phyloP scores from a whole-genome alignment of 2,113 vertebrate genomes.

The Marcusenius ussheri region DNA sequence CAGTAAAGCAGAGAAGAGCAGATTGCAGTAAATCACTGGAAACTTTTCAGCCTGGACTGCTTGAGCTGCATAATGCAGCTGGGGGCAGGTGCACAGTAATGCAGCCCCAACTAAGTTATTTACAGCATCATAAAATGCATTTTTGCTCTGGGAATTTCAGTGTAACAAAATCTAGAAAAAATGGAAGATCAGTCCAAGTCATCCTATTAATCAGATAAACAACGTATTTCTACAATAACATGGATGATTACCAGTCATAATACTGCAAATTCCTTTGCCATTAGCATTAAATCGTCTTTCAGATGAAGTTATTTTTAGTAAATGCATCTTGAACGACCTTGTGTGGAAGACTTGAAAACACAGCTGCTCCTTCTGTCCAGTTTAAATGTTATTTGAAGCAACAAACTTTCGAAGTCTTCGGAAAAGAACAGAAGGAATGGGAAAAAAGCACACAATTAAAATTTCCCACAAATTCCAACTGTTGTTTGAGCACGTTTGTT shows the following conservation, averaged over 20 bases:
- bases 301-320: constrained; percentile 56
- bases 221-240: constrained; percentile 6
- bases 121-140: background rate
- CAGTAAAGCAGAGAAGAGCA: background rate
- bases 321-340: constrained; percentile 53
- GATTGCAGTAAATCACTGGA: constrained; percentile 11
- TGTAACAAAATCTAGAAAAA: background rate
- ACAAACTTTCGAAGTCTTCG: constrained; percentile 64
- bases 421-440: constrained; percentile 60
- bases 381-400: constrained; percentile 61
- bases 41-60: constrained; percentile 5
- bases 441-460: constrained; percentile 66
- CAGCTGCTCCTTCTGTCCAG: constrained; percentile 61
- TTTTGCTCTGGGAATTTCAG: background rate
- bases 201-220: background rate
- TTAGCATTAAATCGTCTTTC: constrained; percentile 29
- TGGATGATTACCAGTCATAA: background rate
- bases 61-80: background rate
- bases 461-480: constrained; percentile 77
- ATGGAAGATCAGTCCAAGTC: background rate
- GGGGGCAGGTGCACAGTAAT: background rate
- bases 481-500: constrained; percentile 32
- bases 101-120: background rate
- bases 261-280: constrained; percentile 12
- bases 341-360: constrained; percentile 56